Percentiles rank a stretch among this genome's conserved stretches.
These are phyloP conservation scores for Lasioglossum zephyrum DNA, from an alignment of 2,888 invertebrate species.

Conservation along the genomic window DNA sequence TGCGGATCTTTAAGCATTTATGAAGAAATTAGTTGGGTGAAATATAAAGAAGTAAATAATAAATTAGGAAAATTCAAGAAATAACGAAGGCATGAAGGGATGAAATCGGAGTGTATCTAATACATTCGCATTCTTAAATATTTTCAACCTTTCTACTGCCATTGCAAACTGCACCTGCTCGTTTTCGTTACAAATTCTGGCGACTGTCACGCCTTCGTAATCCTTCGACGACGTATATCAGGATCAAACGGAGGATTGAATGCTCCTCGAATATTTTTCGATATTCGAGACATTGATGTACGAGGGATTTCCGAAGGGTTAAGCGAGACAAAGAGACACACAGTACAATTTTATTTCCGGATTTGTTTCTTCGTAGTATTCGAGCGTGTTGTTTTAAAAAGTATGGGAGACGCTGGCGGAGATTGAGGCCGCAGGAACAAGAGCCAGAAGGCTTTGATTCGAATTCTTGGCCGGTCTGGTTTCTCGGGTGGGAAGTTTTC, in stretches of 20 bases:
- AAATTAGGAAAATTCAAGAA: too few species aligned
- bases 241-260: background rate
- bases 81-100: too few species aligned
- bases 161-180: background rate
- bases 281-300: background rate
- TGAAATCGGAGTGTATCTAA: too few species aligned
- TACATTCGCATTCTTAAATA: background rate
- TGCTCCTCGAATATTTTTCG: background rate
- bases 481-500: conserved; percentile 20
- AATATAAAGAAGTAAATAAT: too few species aligned
- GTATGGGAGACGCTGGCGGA: background rate
- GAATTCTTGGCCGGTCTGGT: conserved; percentile 40
- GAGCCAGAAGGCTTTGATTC: conserved; percentile 31
- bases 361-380: background rate
- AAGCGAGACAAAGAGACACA: background rate
- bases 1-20: too few species aligned
- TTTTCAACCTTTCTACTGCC: background rate
- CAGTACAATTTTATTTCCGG: background rate
- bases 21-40: too few species aligned
- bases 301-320: background rate
- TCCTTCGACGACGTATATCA: too few species aligned
- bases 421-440: background rate
- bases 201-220: too few species aligned
- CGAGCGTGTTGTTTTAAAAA: background rate
- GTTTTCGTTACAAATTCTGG: too few species aligned